A percentile compares a stretch with the other conserved stretches of the same genome.
phyloP scores from a whole-genome alignment of 2,113 vertebrate species.

The Solenodon paradoxus region DNA sequence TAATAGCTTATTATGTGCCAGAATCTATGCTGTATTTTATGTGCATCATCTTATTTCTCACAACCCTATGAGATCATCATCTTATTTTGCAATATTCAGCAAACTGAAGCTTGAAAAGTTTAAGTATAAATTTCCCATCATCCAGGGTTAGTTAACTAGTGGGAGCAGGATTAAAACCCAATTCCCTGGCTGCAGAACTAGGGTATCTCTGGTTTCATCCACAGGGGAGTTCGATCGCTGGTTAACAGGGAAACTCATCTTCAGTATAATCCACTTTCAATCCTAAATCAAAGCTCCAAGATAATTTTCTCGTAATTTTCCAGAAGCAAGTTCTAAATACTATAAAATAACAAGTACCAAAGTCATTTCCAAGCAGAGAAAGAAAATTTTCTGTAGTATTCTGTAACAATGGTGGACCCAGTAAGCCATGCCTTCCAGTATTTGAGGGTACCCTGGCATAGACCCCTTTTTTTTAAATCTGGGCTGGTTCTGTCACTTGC shows the following conservation, averaged over 20 bases:
- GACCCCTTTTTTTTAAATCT: not conserved
- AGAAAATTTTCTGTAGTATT: not conserved
- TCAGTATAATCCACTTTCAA: not conserved
- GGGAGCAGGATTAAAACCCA: not conserved
- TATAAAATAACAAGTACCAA: not conserved
- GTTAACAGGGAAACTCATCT: not conserved
- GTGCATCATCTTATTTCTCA: not conserved
- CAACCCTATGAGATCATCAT: not conserved
- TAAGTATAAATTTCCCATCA: not conserved
- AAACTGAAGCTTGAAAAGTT: not conserved
- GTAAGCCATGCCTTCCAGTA: not conserved
- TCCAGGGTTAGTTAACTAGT: not conserved
- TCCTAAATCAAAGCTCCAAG: not conserved
- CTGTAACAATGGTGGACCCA: not conserved
- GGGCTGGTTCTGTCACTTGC: not conserved
- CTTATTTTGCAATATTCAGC: not conserved
- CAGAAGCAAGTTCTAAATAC: not conserved
- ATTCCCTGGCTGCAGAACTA: not conserved
- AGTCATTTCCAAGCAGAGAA: not conserved
- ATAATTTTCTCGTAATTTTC: slow-evolving; percentile 2
- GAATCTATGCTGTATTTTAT: not conserved
- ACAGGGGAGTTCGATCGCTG: not conserved
- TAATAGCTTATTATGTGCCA: not conserved
- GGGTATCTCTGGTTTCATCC: not conserved
- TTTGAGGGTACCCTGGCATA: not conserved